Evolutionary conservation across 1,140 invertebrate genomes (phyloP).

Genomic region (Nymphalis io): DNA sequence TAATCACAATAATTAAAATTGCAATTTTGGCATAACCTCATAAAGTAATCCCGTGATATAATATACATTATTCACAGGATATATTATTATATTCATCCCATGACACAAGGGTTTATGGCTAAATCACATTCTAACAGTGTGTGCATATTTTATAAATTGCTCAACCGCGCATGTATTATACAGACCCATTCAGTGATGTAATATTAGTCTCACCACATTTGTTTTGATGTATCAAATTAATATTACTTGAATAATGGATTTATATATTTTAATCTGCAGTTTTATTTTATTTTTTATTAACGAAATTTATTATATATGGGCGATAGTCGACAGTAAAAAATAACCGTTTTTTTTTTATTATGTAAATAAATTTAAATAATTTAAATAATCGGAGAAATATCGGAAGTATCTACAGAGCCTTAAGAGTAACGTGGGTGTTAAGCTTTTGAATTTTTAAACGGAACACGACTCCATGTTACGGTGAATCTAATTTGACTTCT

Average conservation of each 20-base stretch:
- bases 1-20: too few species aligned
- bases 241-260: not conserved
- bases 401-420: not conserved
- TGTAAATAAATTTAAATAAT: too few species aligned
- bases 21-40: not conserved
- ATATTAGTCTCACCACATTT: constrained; percentile 40
- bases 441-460: constrained; percentile 41
- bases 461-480: constrained; percentile 36
- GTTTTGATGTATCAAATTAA: not conserved
- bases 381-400: not conserved
- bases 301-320: not conserved
- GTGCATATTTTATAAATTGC: constrained; percentile 76
- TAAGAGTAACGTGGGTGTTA: not conserved
- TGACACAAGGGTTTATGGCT: constrained; percentile 45
- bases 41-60: not conserved
- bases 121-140: constrained; percentile 60
- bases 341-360: too few species aligned
- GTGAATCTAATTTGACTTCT: constrained; percentile 29
- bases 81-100: not conserved
- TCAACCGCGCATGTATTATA: constrained; percentile 65
- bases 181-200: constrained; percentile 50
- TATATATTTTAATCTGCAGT: not conserved
- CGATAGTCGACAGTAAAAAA: too few species aligned
- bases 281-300: not conserved
- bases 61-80: not conserved